phyloP scores from a whole-genome alignment of 2,797 vertebrate species.

The Octomys mimax region DNA sequence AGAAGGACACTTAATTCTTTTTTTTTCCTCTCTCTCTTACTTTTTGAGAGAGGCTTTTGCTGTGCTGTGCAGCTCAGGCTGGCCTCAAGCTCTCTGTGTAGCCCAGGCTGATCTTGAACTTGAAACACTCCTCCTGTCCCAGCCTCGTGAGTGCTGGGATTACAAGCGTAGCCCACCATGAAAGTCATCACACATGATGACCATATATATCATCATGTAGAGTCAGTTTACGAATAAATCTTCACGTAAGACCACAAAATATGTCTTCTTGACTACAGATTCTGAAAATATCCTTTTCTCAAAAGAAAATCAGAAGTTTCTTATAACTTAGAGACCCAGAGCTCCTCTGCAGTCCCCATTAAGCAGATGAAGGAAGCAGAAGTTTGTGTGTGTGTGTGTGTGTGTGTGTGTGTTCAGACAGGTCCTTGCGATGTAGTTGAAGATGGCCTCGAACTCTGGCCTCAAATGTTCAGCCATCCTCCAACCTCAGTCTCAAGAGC shows the following conservation, averaged over 20 bases:
- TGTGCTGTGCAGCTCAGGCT: too few species aligned
- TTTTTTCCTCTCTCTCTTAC: neutral
- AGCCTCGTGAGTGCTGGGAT: too few species aligned
- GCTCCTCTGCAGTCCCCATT: fast-evolving
- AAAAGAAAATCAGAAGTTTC: neutral
- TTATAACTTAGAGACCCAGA: neutral
- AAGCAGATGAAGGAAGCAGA: neutral
- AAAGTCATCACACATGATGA: neutral
- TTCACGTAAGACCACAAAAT: neutral
- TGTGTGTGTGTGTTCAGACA: neutral
- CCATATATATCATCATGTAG: too few species aligned
- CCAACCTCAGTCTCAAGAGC: neutral
- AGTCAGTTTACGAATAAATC: neutral
- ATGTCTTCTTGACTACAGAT: neutral
- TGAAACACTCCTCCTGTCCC: too few species aligned
- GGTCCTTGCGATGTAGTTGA: neutral
- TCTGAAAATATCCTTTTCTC: neutral
- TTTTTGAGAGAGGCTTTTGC: too few species aligned
- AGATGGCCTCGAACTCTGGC: neutral
- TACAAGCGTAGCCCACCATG: too few species aligned
- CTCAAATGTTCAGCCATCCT: neutral
- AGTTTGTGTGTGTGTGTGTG: neutral
- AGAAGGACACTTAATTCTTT: neutral
- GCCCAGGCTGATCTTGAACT: too few species aligned
- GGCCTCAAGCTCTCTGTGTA: too few species aligned